phyloP scores from a whole-genome alignment of 1,140 invertebrate species.

The Drosophila tani region DNA sequence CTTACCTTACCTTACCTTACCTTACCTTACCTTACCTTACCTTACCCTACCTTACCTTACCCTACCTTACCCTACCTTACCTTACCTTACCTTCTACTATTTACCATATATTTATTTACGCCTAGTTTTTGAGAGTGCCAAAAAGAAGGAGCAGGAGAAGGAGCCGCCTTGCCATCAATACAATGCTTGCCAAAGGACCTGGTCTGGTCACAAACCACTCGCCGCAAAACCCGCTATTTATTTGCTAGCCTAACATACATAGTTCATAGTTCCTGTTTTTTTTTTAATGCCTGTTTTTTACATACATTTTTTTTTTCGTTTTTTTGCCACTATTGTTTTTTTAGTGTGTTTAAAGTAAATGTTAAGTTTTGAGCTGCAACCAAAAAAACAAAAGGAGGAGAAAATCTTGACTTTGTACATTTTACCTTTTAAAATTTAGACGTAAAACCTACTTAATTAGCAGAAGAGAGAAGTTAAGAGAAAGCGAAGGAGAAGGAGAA shows the following conservation, averaged over 20 bases:
- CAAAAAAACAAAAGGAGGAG: conserved; percentile 37
- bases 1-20: conserved; percentile 1
- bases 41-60: no score
- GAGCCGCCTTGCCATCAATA: conserved; percentile 29
- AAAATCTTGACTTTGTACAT: conserved; percentile 63
- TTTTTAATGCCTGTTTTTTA: conserved; percentile 6
- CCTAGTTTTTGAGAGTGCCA: conserved; percentile 62
- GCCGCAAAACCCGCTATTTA: conserved; percentile 30
- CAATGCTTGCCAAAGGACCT: conserved; percentile 47
- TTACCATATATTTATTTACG: conserved; percentile 62
- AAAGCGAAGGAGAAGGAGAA: no score
- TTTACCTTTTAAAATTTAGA: conserved; percentile 61
- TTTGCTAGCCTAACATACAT: conserved; percentile 34
- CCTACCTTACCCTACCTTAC: not conserved
- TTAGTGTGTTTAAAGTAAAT: conserved; percentile 10
- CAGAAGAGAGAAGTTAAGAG: conserved; percentile 18
- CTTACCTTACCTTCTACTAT: conserved; percentile 3
- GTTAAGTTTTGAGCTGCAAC: conserved; percentile 53
- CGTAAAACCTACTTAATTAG: conserved; percentile 44
- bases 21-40: not conserved
- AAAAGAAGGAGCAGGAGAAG: conserved; percentile 21
- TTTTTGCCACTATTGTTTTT: conserved; percentile 5
- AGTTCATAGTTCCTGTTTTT: conserved; percentile 11
- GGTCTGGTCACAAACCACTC: conserved; percentile 31
- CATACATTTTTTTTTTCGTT: conserved; percentile 6